These are phyloP conservation scores for Elmis aenea DNA, from an alignment of 2,888 invertebrate genomes.

Conservation along the genomic window DNA sequence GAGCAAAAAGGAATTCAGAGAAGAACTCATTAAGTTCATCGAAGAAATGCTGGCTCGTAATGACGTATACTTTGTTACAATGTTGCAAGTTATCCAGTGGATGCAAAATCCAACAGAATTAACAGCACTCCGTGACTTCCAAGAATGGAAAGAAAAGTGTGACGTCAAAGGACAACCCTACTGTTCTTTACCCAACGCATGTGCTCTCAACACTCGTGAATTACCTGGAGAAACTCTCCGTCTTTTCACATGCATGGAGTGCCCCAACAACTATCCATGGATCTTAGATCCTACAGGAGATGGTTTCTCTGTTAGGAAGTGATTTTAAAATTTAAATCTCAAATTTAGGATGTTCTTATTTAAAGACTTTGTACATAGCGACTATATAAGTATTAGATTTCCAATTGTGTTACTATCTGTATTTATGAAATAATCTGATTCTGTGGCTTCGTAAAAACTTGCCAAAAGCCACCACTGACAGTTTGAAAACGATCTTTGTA, in stretches of 20 bases:
- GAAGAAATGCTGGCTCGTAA: slow-evolving; percentile 86
- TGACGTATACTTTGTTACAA: slow-evolving; percentile 90
- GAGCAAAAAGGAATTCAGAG: slow-evolving; percentile 88
- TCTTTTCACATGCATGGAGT: slow-evolving; percentile 93
- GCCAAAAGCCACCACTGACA: no score
- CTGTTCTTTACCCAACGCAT: slow-evolving; percentile 88
- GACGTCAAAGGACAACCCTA: slow-evolving; percentile 91
- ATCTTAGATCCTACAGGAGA: slow-evolving; percentile 91
- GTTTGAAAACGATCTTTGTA: no score
- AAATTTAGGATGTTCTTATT: slow-evolving; percentile 9
- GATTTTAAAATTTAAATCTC: slow-evolving; percentile 38
- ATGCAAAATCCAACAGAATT: slow-evolving; percentile 92
- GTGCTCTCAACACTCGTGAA: slow-evolving; percentile 83
- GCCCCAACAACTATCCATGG: slow-evolving; percentile 94
- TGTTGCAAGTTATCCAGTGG: slow-evolving; percentile 87
- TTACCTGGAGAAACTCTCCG: slow-evolving; percentile 87
- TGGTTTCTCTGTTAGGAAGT: slow-evolving; percentile 80
- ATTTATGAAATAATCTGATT: no score
- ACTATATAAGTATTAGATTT: slow-evolving; percentile 17
- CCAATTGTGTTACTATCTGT: slow-evolving; percentile 14
- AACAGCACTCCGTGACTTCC: slow-evolving; percentile 81
- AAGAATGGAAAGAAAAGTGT: slow-evolving; percentile 93
- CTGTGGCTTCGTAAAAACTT: no score
- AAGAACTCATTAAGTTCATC: slow-evolving; percentile 87
- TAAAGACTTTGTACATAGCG: slow-evolving; percentile 25